Evolutionary conservation across 2,888 invertebrate genomes (phyloP).

Genomic region (Philaethria dido): DNA sequence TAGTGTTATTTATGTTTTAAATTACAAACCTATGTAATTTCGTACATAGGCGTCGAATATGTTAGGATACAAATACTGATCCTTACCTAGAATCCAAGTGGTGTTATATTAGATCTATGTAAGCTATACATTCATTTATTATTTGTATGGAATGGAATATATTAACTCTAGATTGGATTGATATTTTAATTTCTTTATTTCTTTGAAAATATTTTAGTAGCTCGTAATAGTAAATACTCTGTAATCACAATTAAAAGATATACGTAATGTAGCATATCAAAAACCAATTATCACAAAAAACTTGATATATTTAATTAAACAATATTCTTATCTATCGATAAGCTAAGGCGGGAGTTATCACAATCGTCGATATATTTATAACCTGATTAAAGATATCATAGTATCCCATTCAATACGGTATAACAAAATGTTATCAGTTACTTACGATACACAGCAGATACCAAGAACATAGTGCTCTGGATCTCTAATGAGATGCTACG

Average conservation of each 20-base stretch:
- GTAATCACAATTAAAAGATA: neutral
- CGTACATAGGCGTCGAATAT: too few species aligned
- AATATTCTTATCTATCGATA: slow-evolving; percentile 30
- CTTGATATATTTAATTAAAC: slow-evolving; percentile 27
- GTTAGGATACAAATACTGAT: too few species aligned
- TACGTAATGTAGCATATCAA: neutral
- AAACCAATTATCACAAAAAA: slow-evolving; percentile 13
- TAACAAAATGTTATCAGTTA: slow-evolving; percentile 49
- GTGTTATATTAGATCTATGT: too few species aligned
- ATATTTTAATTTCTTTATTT: too few species aligned
- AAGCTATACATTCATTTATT: too few species aligned
- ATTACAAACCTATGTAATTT: too few species aligned
- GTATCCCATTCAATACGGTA: slow-evolving; percentile 44
- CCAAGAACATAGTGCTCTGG: slow-evolving; percentile 57
- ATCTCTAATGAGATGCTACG: slow-evolving; percentile 72
- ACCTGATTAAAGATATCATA: slow-evolving; percentile 50
- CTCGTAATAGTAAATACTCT: too few species aligned
- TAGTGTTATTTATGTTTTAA: too few species aligned
- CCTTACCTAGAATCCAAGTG: too few species aligned
- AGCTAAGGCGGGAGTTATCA: slow-evolving; percentile 36
- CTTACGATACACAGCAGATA: slow-evolving; percentile 54
- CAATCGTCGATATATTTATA: slow-evolving; percentile 46
- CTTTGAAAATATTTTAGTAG: too few species aligned
- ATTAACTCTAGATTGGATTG: neutral
- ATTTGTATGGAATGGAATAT: too few species aligned